A percentile compares a stretch with the other conserved stretches of the same genome.
Evolutionary conservation across 2,888 invertebrate genomes (phyloP).

Genomic region (Helicoverpa assulta): DNA sequence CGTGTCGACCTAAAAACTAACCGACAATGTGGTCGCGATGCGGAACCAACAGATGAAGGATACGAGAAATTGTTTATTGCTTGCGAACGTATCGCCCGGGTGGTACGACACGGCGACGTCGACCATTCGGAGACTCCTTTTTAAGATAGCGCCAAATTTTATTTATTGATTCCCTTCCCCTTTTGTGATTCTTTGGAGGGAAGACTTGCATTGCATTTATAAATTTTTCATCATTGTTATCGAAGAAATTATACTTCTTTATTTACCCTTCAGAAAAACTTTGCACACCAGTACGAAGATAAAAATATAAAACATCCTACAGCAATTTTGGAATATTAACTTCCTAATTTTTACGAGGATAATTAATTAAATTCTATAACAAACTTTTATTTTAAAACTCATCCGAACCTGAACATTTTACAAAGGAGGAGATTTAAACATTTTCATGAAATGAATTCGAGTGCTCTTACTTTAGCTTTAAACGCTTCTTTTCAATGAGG

Average conservation of each 20-base stretch:
- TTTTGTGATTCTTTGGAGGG: conserved; percentile 27
- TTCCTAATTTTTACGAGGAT: conserved; percentile 45
- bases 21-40: conserved; percentile 77
- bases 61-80: conserved; percentile 76
- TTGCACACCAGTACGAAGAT: conserved; percentile 5
- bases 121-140: conserved; percentile 52
- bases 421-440: conserved; percentile 68
- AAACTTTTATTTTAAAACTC: conserved; percentile 60
- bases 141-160: conserved; percentile 51
- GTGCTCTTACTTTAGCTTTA: conserved; percentile 81
- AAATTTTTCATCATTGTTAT: conserved; percentile 13
- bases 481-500: conserved; percentile 85
- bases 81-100: conserved; percentile 64
- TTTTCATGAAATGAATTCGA: conserved; percentile 78
- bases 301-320: conserved; percentile 34
- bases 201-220: conserved; percentile 25
- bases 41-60: conserved; percentile 77
- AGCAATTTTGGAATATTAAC: conserved; percentile 51
- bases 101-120: conserved; percentile 50
- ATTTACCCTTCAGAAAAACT: conserved; percentile 25
- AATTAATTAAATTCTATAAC: conserved; percentile 58
- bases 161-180: conserved; percentile 44
- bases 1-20: conserved; percentile 73
- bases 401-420: conserved; percentile 59
- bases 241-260: conserved; percentile 13